Evolutionary conservation across 2,113 vertebrate genomes (phyloP), one percentile per base, ranked within the genome.

Genomic region (Sphyrna mokarran): DNA sequence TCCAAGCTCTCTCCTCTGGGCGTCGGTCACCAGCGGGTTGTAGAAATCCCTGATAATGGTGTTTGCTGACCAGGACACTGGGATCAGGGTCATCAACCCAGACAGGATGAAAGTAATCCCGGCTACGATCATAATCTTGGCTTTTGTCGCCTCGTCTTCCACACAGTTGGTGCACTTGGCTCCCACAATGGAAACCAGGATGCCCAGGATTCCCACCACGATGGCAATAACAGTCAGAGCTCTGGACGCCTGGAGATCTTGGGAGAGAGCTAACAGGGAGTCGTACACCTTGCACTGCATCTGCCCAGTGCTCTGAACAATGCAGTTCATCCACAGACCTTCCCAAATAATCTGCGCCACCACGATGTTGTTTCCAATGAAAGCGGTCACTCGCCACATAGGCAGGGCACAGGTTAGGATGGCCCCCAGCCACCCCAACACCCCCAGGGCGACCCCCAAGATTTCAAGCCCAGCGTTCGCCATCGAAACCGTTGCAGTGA

Each of bases 101-200:
- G 98, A 97, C 96, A 99, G 96, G 63, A 99, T 89, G 97, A 99
- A 98, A 96, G 98, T 97, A 86, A 98, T 97, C 0, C 98, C 98
- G 0, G 98, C 97, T 6, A 98, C 97, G 40, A 99, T 98, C 95
- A 98, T 98, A 96, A 99, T 97, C 96, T 98, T 98, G 96, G 98
- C 98, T 96, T 99, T 99, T 69, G 97, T 96, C 7, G 96, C 96
- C 86, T 98, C 98, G 8, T 99, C 98, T 86, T 98, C 98, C 22
- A 99, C 96, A 95, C 98, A 99, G 96, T 98, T 98, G 95, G 98
- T 99, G 97, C 98, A 99, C 97, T 99, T 98, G 9, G 98, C 99
- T 0, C 99, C 99, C 37, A 98, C 98, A 4, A 99, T 98, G 66
- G 98, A 98, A 43, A 99, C 97, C 95, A 99, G 94, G n/a, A 99